Base-by-base conservation (phyloP, 2,797 vertebrate species). In the Acanthopagrus latus region DNA sequence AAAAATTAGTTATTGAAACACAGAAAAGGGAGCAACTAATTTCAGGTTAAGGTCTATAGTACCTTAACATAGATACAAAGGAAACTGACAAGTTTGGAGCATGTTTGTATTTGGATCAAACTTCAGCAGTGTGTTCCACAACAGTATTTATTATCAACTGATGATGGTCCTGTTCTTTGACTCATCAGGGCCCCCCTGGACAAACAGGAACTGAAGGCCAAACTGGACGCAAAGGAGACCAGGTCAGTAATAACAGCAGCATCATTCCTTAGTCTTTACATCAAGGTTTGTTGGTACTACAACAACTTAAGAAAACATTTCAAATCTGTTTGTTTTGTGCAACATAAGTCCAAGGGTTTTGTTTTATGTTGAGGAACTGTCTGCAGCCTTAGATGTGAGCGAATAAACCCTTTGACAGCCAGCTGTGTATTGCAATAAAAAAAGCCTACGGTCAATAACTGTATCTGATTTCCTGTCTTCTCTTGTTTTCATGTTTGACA, bases 171-270 rank as follows among this genome's bases (percentile, higher is more conserved):
- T 68, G 16, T 25, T 13, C 23, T 74, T 43, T 66, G 17, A 41
- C 58, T 46, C 76, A 12, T 83, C 71, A 97, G 97, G 97, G 97
- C 78, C 66, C 65, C 1, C 91, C 90, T 0, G 97, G 97, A 64
- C 70, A 11, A 0, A 73, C 27, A 0, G 97, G 97, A 79, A 74
- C 59, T 0, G 95, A 96, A 71, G 97, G 97, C 0, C 89, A 78
- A 56, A 43, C 33, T 0, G 97, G 97, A 27, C 76, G 7, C 38
- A 97, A 97, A 88, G 97, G 97, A 57, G 92, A 97, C 69, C 96
- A 95, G 96, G 97, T 98, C 17, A 79, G 91, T 85, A 56, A 64
- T 13, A 4, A 20, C 54, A 50, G 29, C 21, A 25, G 57, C 41
- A 68, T 18, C 27, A 5, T 57, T 63, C 10, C 54, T 13, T 2